Evolutionary conservation across 2,113 vertebrate genomes (phyloP).

Genomic region (Peromyscus leucopus): DNA sequence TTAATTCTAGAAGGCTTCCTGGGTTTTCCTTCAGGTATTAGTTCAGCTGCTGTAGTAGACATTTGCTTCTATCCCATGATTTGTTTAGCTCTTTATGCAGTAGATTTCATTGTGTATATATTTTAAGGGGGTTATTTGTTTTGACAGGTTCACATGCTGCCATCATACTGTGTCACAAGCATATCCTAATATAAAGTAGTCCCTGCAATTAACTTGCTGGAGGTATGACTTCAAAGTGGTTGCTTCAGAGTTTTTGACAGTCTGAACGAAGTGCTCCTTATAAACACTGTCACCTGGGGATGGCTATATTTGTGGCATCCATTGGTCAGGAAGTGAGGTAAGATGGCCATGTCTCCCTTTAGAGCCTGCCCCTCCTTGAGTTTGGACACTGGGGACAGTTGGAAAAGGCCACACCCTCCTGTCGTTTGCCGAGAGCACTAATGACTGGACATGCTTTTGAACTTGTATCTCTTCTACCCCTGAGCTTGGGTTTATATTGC

Average conservation of each 20-base stretch:
- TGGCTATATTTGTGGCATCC: background rate
- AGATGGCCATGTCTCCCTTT: background rate
- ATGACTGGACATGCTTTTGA: background rate
- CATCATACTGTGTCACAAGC: conserved; percentile 54
- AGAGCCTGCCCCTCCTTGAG: fast-evolving
- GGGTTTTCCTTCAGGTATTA: conserved; percentile 78
- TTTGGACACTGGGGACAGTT: background rate
- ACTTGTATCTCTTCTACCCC: background rate
- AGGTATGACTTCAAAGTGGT: background rate
- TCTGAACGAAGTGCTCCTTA: conserved; percentile 19
- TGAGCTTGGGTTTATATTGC: background rate
- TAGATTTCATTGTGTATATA: conserved; percentile 62
- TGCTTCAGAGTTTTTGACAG: conserved; percentile 72
- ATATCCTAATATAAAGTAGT: conserved; percentile 76
- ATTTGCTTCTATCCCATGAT: conserved; percentile 78
- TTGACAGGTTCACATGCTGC: conserved; percentile 79
- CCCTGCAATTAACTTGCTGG: conserved; percentile 78
- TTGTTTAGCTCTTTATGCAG: conserved; percentile 81
- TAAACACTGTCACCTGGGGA: background rate
- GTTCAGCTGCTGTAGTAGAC: conserved; percentile 71
- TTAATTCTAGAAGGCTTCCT: conserved; percentile 78
- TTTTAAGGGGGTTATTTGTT: conserved; percentile 85
- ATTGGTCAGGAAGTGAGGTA: background rate
- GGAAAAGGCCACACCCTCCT: fast-evolving
- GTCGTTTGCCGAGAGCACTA: background rate